Conservation (phyloP, 2,113 vertebrate genomes). For the Gasterosteus nipponicus region DNA sequence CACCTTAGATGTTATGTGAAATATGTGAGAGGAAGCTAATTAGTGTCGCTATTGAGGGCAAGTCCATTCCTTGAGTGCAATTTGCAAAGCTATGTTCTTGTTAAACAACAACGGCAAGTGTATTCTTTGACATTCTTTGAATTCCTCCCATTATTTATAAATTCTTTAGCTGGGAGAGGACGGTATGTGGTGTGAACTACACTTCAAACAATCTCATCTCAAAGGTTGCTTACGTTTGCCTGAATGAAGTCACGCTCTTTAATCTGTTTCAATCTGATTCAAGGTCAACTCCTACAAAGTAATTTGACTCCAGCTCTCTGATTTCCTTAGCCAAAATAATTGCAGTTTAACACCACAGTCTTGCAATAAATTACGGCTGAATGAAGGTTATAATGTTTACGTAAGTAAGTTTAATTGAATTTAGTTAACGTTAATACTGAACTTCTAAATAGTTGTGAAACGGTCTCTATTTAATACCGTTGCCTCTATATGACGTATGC, state of each 20-base stretch:
- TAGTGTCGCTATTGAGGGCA: neutral
- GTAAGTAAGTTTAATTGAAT: neutral
- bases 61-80: conserved; percentile 22
- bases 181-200: conserved; percentile 43
- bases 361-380: neutral
- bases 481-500: neutral
- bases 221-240: conserved; percentile 14
- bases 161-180: conserved; percentile 62
- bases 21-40: neutral
- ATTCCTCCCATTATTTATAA: conserved; percentile 48
- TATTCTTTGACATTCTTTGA: conserved; percentile 47
- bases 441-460: neutral
- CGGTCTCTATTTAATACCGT: neutral
- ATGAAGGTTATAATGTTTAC: neutral
- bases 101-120: conserved; percentile 10
- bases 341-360: neutral
- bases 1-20: neutral
- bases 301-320: neutral
- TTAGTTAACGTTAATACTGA: neutral
- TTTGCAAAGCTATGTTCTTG: conserved; percentile 18
- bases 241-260: neutral
- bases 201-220: conserved; percentile 29
- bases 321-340: neutral
- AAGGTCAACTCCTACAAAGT: neutral
- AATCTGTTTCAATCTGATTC: neutral